Evolutionary conservation across 2,113 vertebrate species (phyloP), one percentile per base, ranked within the genome.

Genomic region (Callospermophilus lateralis): DNA sequence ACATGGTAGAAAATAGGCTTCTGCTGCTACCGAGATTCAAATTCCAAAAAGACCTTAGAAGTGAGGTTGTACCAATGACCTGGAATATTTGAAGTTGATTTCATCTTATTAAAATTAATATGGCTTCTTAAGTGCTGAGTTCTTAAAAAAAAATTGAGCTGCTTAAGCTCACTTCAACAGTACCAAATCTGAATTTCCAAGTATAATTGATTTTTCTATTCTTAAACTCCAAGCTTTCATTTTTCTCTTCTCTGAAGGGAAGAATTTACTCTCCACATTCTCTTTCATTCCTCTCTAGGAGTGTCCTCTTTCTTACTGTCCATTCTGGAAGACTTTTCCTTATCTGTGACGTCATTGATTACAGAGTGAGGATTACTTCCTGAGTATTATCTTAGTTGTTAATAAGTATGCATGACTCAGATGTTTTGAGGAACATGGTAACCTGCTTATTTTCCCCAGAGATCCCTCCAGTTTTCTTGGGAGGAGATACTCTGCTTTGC

Each of bases 91-190:
- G 30, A 17, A 39, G 17, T 74, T 72, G 63, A 76, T 90, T 89
- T 92, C 16, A 87, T 63, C 9, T 53, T 88, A 86, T 26, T 92
- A 26, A 90, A 95, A 79, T 79, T 6, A 84, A 58, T 79, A 89
- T 51, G 3, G 34, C 1, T 32, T 84, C 88, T 78, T 76, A 53
- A 68, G 7, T 79, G 45, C 26, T 84, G 24, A 22, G 8, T 91
- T 78, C 24, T 45, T 45, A 76, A 51, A 68, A 88, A 65, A 26
- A n/a, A 22, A 24, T 58, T 20, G 3, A 84, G 4, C n/a, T 73
- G 84, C 65, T 4, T 90, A 39, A 79, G 2, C 26, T 84, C 30
- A 45, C 17, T 96, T 67, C 51, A 74, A 79, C 37, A 4, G 20
- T 84, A 68, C 11, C 4, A 80, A 45, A 24, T 85, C 2, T n/a